phyloP scores from a whole-genome alignment of 2,888 invertebrate species.

The Arenicola marina region DNA sequence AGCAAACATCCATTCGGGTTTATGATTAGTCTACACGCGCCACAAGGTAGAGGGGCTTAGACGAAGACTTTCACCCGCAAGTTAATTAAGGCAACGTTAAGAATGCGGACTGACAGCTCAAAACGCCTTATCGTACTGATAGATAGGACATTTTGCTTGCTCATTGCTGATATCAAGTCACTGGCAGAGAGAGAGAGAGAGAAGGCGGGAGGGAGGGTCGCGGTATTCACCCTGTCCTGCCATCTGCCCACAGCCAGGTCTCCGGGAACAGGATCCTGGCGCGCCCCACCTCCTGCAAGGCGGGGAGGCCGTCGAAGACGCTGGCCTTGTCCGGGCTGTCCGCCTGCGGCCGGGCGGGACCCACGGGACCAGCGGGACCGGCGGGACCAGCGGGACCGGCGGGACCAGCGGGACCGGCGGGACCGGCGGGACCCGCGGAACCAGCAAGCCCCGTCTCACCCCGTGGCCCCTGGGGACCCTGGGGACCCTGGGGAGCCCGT shows the following conservation, averaged over 20 bases:
- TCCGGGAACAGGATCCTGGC: neutral
- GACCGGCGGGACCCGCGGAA: slow-evolving; percentile 27
- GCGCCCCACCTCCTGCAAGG: neutral
- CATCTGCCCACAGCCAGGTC: neutral
- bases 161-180: too few species aligned
- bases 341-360: neutral
- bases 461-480: neutral
- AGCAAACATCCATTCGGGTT: too few species aligned
- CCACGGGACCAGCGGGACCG: slow-evolving; percentile 16
- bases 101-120: too few species aligned
- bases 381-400: slow-evolving; percentile 20
- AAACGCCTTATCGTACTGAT: too few species aligned
- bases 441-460: slow-evolving; percentile 9
- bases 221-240: neutral
- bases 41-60: too few species aligned
- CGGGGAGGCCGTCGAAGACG: too few species aligned
- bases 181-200: too few species aligned
- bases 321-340: neutral
- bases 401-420: slow-evolving; percentile 26
- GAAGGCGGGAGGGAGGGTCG: too few species aligned
- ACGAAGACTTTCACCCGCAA: too few species aligned
- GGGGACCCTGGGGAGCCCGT: neutral
- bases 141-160: too few species aligned
- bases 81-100: too few species aligned
- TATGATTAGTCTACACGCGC: too few species aligned